These are phyloP conservation scores for Bombus waltoni DNA, from an alignment of 1,140 invertebrate species.

Conservation along the genomic window DNA sequence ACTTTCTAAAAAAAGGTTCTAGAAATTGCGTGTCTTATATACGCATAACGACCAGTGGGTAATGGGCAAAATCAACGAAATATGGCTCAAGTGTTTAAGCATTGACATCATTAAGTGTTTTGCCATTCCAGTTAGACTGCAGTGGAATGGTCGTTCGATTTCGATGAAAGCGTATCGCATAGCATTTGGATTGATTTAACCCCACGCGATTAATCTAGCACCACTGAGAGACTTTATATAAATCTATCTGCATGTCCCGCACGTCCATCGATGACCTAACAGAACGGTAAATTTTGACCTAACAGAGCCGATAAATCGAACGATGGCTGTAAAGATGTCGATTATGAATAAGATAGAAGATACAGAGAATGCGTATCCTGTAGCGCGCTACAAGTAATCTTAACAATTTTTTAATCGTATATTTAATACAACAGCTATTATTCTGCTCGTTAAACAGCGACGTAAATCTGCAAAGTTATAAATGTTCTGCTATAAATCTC, in stretches of 20 bases:
- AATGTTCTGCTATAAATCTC: too few species aligned
- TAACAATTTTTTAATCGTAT: background rate
- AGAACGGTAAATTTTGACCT: background rate
- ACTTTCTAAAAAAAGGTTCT: background rate
- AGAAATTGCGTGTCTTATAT: background rate
- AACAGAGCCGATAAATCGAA: background rate
- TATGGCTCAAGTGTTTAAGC: background rate
- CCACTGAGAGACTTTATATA: background rate
- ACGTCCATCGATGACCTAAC: background rate
- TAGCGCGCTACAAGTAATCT: too few species aligned
- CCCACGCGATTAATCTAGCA: background rate
- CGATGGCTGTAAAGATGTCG: background rate
- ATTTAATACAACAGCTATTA: too few species aligned
- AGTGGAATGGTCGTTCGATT: background rate
- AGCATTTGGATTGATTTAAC: background rate
- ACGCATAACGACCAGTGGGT: background rate
- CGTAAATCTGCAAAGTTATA: too few species aligned
- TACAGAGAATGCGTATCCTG: background rate
- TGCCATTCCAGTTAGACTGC: background rate
- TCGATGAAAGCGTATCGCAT: background rate
- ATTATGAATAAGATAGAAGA: background rate
- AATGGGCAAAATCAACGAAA: background rate
- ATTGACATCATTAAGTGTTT: background rate
- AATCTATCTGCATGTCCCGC: background rate
- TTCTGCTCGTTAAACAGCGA: too few species aligned